Percentiles rank a stretch among this genome's conserved stretches.
These are phyloP conservation scores for Solea senegalensis DNA, from an alignment of 2,113 vertebrate species.

Conservation along the genomic window DNA sequence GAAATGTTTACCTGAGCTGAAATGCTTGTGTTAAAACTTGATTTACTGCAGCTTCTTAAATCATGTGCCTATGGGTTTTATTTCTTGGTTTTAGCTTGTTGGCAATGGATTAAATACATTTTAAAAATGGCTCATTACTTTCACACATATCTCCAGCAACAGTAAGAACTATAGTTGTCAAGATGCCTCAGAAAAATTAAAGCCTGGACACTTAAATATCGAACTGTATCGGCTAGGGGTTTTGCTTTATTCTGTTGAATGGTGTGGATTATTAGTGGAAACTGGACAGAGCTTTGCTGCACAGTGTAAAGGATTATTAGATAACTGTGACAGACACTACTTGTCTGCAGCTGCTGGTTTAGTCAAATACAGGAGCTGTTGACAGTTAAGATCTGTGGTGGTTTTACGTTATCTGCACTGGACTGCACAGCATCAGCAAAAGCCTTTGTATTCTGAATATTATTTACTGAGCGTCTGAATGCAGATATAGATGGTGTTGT, in stretches of 20 bases:
- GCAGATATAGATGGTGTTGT: slow-evolving; percentile 8
- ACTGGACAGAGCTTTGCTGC: slow-evolving; percentile 1
- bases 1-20: background rate
- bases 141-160: background rate
- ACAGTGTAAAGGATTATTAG: slow-evolving; percentile 30
- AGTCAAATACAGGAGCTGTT: background rate
- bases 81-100: background rate
- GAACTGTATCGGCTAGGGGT: too few species aligned
- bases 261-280: slow-evolving; percentile 21
- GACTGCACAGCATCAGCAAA: slow-evolving; percentile 17
- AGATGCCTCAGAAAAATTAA: background rate
- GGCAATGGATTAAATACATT: background rate
- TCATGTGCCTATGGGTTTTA: background rate
- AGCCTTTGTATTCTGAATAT: background rate
- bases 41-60: background rate
- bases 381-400: slow-evolving; percentile 6
- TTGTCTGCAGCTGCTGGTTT: slow-evolving; percentile 20
- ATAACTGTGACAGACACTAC: slow-evolving; percentile 29
- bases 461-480: slow-evolving; percentile 37
- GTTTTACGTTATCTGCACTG: slow-evolving; percentile 5
- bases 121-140: background rate
- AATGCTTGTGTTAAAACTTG: background rate
- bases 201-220: background rate
- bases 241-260: background rate
- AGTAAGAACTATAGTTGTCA: background rate